These are phyloP conservation scores for Malurus cyaneus DNA, from an alignment of 2,113 vertebrate genomes.

Conservation along the genomic window DNA sequence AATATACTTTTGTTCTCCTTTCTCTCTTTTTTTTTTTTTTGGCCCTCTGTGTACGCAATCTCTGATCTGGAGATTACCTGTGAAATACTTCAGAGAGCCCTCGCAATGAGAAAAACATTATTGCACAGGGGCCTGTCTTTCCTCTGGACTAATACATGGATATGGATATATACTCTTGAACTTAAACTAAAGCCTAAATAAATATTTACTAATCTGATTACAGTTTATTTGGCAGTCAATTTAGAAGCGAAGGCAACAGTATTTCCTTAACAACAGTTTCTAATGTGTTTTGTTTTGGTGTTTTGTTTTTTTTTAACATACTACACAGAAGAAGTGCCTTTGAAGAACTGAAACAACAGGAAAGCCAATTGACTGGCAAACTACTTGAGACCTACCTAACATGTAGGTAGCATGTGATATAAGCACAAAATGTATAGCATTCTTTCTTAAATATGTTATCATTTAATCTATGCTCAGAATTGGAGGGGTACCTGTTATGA, in stretches of 20 bases:
- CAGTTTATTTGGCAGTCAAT: slow-evolving; percentile 4
- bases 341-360: not conserved
- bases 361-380: not conserved
- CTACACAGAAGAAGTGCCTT: not conserved
- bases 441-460: not conserved
- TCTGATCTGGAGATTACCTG: not conserved
- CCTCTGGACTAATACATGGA: not conserved
- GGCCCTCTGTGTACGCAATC: not conserved
- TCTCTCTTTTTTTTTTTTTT: not conserved
- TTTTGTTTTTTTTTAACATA: not conserved
- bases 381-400: not conserved
- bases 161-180: not conserved
- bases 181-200: not conserved
- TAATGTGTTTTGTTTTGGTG: not conserved
- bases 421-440: not conserved
- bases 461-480: not conserved
- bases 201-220: slow-evolving; percentile 36
- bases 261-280: slow-evolving; percentile 28
- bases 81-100: not conserved
- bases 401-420: not conserved
- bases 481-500: not conserved
- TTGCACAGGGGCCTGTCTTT: not conserved
- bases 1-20: not conserved
- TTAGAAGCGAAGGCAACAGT: not conserved
- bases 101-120: not conserved